Percentiles rank a stretch among this genome's conserved stretches.
Evolutionary conservation across 2,888 invertebrate species (phyloP).

Genomic region (Pinctada fucata): DNA sequence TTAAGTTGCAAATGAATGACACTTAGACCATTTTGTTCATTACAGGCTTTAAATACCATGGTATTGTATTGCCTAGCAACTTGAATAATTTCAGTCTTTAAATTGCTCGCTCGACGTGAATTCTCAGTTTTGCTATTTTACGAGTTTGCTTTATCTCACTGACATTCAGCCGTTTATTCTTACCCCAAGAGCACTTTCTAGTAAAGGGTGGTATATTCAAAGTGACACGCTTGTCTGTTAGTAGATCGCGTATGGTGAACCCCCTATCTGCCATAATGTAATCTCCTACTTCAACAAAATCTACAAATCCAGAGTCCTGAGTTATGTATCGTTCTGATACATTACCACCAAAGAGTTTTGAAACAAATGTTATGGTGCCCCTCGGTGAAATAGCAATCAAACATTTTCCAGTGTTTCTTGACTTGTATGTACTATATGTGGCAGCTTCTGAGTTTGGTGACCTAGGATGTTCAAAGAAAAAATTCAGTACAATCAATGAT

Average conservation of each 20-base stretch:
- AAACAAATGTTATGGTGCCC: conserved; percentile 18
- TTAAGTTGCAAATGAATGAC: conserved; percentile 20
- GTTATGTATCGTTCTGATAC: conserved; percentile 18
- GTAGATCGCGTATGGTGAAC: conserved; percentile 11
- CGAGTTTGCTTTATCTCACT: conserved; percentile 26
- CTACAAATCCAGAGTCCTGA: conserved; percentile 5
- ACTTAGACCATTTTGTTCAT: conserved; percentile 20
- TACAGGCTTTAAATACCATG: conserved; percentile 18
- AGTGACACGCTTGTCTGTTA: conserved; percentile 2
- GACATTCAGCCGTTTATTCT: conserved; percentile 21
- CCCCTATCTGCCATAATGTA: conserved; percentile 24
- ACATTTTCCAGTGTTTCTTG: conserved; percentile 24
- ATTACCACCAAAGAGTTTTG: conserved; percentile 20
- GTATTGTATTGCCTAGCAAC: conserved; percentile 3
- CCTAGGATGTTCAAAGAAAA: conserved; percentile 17
- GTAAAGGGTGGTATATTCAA: conserved; percentile 24
- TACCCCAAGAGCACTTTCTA: conserved; percentile 16
- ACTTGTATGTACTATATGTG: conserved; percentile 21
- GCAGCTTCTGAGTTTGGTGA: conserved; percentile 14
- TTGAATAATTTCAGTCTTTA: conserved; percentile 19
- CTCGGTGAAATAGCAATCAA: conserved; percentile 14
- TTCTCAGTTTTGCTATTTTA: conserved; percentile 22
- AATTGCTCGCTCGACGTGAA: conserved; percentile 27
- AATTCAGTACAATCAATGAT: conserved; percentile 27
- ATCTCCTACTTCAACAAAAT: conserved; percentile 8